These are phyloP conservation scores for Colletes latitarsis DNA, from an alignment of 1,140 invertebrate species.

Conservation along the genomic window DNA sequence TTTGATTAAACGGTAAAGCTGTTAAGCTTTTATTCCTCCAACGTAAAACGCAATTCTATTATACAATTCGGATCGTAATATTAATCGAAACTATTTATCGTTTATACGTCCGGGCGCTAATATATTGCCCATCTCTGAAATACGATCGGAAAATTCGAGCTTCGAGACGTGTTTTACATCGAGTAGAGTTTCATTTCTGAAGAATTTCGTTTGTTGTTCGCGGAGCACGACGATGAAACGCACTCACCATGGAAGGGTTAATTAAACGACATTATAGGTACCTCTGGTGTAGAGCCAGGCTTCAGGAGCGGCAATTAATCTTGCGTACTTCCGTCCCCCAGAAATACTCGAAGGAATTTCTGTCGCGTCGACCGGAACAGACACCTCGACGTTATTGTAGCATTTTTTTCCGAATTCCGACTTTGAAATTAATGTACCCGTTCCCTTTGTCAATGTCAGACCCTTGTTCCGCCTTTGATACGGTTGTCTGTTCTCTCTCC, in stretches of 20 bases:
- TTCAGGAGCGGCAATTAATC: slow-evolving; percentile 2
- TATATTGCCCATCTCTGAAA: too few species aligned
- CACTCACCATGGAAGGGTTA: slow-evolving; percentile 6
- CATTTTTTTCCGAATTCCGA: slow-evolving; percentile 1
- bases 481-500: not conserved
- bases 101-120: too few species aligned
- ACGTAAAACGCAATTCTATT: too few species aligned
- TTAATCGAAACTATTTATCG: too few species aligned
- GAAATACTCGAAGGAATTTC: slow-evolving; percentile 11
- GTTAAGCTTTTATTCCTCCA: too few species aligned
- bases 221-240: not conserved
- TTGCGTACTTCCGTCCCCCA: not conserved
- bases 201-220: not conserved
- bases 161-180: too few species aligned
- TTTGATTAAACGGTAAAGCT: too few species aligned
- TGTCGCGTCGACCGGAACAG: not conserved
- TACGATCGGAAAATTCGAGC: too few species aligned
- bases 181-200: not conserved
- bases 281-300: not conserved
- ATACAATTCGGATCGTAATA: too few species aligned
- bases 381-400: not conserved
- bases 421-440: not conserved
- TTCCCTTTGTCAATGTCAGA: not conserved
- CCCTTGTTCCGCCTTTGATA: not conserved
- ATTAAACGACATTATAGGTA: slow-evolving; percentile 2